Percentiles rank a stretch among this genome's conserved stretches.
phyloP scores from a whole-genome alignment of 2,113 vertebrate species.

The Sorex fumeus region DNA sequence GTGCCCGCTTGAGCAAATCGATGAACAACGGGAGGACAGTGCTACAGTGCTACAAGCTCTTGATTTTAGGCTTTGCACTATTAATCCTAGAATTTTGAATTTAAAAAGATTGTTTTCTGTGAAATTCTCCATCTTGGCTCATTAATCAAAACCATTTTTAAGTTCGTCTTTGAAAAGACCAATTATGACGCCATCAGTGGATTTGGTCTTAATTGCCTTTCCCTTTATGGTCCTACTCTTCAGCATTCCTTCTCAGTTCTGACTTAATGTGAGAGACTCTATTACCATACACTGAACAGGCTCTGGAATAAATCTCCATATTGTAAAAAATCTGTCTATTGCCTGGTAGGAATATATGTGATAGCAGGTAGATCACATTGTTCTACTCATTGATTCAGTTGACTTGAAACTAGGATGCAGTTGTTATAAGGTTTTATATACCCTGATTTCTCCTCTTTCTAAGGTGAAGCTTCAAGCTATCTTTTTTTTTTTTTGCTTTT shows the following conservation, averaged over 20 bases:
- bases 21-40: too few relatives aligned
- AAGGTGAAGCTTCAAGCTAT: not conserved
- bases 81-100: constrained; percentile 26
- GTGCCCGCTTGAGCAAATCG: too few relatives aligned
- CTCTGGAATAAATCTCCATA: not conserved
- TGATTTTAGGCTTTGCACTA: constrained; percentile 10
- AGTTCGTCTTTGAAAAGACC: not conserved
- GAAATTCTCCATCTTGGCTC: not conserved
- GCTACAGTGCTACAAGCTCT: too few relatives aligned
- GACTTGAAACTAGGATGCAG: constrained; percentile 13
- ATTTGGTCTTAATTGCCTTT: not conserved
- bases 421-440: constrained; percentile 44
- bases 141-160: constrained; percentile 38
- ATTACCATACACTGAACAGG: not conserved
- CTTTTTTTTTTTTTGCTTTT: too few relatives aligned
- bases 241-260: not conserved
- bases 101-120: not conserved
- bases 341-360: not conserved
- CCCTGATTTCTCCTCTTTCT: not conserved
- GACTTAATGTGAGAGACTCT: not conserved
- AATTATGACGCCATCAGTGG: not conserved
- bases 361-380: not conserved
- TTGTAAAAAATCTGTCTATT: not conserved
- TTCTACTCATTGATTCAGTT: constrained; percentile 45
- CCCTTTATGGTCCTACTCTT: not conserved